Evolutionary conservation across 2,888 invertebrate species (phyloP), one percentile per base, ranked within the genome.

Genomic region (Parasteatoda lunata): DNA sequence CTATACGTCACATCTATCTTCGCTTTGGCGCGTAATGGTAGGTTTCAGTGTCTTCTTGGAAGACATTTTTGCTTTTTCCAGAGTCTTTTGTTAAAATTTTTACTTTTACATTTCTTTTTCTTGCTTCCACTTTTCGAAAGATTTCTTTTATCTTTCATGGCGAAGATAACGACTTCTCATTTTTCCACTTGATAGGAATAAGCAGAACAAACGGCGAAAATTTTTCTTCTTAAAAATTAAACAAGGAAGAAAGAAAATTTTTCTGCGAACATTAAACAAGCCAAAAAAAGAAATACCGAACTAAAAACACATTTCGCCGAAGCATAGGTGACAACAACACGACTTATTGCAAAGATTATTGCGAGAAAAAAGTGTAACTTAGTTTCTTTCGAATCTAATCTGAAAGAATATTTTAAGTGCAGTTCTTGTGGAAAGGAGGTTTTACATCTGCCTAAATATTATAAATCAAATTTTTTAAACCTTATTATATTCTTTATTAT

Each of bases 1-100:
- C 48, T 77, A 77, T 83, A 83, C 83, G 76, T 83, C 83, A 83
- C 83, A 77, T 83, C 83, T 71, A 83, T 83, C 83, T 77, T 83
- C 77, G 65, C 82, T 49, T 70, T 51, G 77, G 77, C 64, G 83
- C 70, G 77, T 83, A 83, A 83, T 83, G 83, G 83, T 83, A 83
- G 83, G 83, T 83, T 83, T 83, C 83, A 64, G 54, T 83, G 83
- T 83, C 83, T 83, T 77, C 83, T 9, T 11, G 47, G 83, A 83
- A 83, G 83, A 83, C 83, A 83, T 83, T 83, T 83, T 76, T 70
- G 77, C 83, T 77, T 65, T 47, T 64, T 52, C 65, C 7, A n/a
- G 13, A 52, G 81, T 81, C 81, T 83, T 83, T 83, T 83, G 83
- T 83, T 71, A 77, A 83, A 76, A 83, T 83, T 77, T 83, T 76